These are phyloP conservation scores for Agapostemon virescens DNA, from an alignment of 2,888 invertebrate species.

Conservation along the genomic window DNA sequence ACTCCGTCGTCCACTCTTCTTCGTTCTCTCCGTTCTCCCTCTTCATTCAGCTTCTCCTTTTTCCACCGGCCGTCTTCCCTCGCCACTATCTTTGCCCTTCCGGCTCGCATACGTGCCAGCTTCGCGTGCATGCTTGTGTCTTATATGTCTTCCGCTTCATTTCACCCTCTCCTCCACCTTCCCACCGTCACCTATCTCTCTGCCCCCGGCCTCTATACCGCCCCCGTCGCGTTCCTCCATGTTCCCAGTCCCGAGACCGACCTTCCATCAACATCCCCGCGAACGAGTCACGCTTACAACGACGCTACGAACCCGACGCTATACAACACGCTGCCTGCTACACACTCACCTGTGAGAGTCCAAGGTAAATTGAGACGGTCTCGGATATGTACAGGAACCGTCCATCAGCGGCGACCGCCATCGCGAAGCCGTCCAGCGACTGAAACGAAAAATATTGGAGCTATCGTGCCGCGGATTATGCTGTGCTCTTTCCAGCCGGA, in stretches of 20 bases:
- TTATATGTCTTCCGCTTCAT: slow-evolving; percentile 63
- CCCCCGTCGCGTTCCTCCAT: slow-evolving; percentile 25
- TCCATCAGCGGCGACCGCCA: slow-evolving; percentile 97
- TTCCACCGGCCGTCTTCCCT: slow-evolving; percentile 47
- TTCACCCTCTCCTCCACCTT: slow-evolving; percentile 58
- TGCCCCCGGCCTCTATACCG: slow-evolving; percentile 50
- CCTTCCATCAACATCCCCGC: slow-evolving; percentile 51
- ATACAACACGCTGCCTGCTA: background rate
- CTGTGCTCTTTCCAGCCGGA: background rate
- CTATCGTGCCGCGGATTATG: slow-evolving; percentile 37
- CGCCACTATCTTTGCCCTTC: slow-evolving; percentile 63
- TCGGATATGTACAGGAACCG: slow-evolving; percentile 99
- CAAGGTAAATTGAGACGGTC: slow-evolving; percentile 99
- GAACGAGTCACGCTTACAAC: slow-evolving; percentile 51
- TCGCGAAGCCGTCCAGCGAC: slow-evolving; percentile 98
- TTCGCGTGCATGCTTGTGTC: slow-evolving; percentile 55
- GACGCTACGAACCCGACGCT: slow-evolving; percentile 20
- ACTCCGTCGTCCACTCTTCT: slow-evolving; percentile 26
- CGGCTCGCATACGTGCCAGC: slow-evolving; percentile 61
- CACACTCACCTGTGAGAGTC: slow-evolving; percentile 96
- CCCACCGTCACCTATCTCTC: slow-evolving; percentile 50
- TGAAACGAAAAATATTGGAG: slow-evolving; percentile 79
- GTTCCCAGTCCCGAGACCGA: slow-evolving; percentile 42
- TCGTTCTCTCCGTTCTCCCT: slow-evolving; percentile 43
- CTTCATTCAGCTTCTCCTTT: slow-evolving; percentile 61